These are phyloP conservation scores for Drosophila paramelanica DNA, from an alignment of 2,888 invertebrate species.

Conservation along the genomic window DNA sequence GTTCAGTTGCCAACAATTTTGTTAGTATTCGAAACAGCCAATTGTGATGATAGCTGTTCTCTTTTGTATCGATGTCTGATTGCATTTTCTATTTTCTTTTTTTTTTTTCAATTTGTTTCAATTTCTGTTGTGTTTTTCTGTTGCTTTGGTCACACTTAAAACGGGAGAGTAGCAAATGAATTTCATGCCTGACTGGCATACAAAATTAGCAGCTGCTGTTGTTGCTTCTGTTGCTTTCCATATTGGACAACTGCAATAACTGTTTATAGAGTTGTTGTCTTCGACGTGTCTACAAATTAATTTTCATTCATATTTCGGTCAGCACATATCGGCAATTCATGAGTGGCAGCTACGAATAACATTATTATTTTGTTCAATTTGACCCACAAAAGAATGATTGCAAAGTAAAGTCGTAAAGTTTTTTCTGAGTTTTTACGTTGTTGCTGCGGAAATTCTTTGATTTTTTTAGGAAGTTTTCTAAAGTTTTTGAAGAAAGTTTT, in stretches of 20 bases:
- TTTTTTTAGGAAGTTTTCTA: not conserved
- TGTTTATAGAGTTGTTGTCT: slow-evolving; percentile 6
- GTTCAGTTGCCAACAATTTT: slow-evolving; percentile 3
- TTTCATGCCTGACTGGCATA: slow-evolving; percentile 66
- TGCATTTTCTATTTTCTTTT: slow-evolving; percentile 38
- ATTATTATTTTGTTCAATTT: not conserved
- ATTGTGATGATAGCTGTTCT: slow-evolving; percentile 41
- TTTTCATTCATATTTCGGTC: slow-evolving; percentile 61
- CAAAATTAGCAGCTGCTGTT: slow-evolving; percentile 49
- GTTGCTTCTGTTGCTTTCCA: slow-evolving; percentile 24
- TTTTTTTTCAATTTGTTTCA: slow-evolving; percentile 1
- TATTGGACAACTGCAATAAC: slow-evolving; percentile 21
- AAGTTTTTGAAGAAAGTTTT: not conserved
- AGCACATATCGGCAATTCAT: slow-evolving; percentile 43
- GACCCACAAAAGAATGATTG: slow-evolving; percentile 17
- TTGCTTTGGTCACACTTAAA: slow-evolving; percentile 49
- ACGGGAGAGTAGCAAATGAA: slow-evolving; percentile 52
- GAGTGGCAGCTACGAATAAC: slow-evolving; percentile 10
- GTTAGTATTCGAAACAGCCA: slow-evolving; percentile 17
- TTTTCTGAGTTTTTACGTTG: not conserved
- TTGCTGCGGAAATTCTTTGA: not conserved
- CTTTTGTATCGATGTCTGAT: slow-evolving; percentile 34
- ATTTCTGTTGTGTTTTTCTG: slow-evolving; percentile 15
- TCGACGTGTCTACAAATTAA: slow-evolving; percentile 25
- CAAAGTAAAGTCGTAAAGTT: slow-evolving; percentile 1